These are phyloP conservation scores for Serripes groenlandicus DNA, from an alignment of 2,888 invertebrate genomes.

Conservation along the genomic window DNA sequence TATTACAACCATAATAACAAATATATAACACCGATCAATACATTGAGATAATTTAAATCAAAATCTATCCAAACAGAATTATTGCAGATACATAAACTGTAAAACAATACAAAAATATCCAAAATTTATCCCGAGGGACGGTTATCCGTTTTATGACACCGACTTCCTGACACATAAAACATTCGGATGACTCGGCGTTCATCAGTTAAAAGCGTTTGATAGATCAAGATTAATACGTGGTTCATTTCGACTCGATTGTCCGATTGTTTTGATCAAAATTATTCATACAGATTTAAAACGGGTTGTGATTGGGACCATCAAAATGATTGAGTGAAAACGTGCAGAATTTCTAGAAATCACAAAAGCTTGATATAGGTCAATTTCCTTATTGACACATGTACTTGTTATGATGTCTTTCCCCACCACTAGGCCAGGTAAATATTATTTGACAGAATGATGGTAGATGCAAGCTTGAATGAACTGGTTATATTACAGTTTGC, in stretches of 20 bases:
- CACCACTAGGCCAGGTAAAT: constrained; percentile 80
- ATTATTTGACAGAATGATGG: too few species aligned
- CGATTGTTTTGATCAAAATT: too few species aligned
- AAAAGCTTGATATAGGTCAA: too few species aligned
- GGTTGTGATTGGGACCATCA: too few species aligned
- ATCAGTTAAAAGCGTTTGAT: background rate
- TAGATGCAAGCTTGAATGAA: too few species aligned
- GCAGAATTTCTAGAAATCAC: too few species aligned
- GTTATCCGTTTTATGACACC: constrained; percentile 17
- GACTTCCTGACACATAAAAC: constrained; percentile 31
- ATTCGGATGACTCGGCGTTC: constrained; percentile 15
- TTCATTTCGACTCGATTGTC: too few species aligned
- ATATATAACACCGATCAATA: background rate
- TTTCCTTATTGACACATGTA: constrained; percentile 67
- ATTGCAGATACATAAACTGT: background rate
- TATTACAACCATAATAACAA: background rate
- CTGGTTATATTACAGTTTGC: too few species aligned
- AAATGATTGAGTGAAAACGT: too few species aligned
- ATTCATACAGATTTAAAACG: too few species aligned
- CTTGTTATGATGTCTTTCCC: constrained; percentile 80
- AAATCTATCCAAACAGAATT: background rate
- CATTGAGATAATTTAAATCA: too few species aligned
- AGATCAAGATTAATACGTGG: too few species aligned
- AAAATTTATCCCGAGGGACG: constrained; percentile 3
- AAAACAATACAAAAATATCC: background rate